These are phyloP conservation scores for Gopherus flavomarginatus DNA, from an alignment of 2,113 vertebrate species.

Conservation along the genomic window DNA sequence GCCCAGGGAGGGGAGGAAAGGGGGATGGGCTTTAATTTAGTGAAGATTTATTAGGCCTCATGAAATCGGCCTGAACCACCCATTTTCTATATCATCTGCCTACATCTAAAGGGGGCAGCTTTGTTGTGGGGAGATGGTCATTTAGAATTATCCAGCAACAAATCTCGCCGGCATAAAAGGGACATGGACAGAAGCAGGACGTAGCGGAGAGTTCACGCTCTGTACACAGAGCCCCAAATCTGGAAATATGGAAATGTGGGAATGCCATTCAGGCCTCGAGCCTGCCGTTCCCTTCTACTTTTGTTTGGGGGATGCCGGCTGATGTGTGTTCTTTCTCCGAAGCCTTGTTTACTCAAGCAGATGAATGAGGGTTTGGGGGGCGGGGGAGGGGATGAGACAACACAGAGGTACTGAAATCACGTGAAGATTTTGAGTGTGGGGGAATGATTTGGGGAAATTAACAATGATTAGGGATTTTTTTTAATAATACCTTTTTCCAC, in stretches of 20 bases:
- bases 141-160: slow-evolving; percentile 81
- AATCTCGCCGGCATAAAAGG: slow-evolving; percentile 73
- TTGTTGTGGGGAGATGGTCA: slow-evolving; percentile 72
- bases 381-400: neutral
- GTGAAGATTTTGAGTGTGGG: neutral
- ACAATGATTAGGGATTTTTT: neutral
- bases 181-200: slow-evolving; percentile 29
- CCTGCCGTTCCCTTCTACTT: slow-evolving; percentile 25
- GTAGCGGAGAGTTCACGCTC: slow-evolving; percentile 38
- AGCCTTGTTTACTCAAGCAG: neutral
- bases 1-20: slow-evolving; percentile 58
- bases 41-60: slow-evolving; percentile 88
- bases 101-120: slow-evolving; percentile 75
- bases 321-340: neutral
- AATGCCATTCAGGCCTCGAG: neutral
- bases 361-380: neutral
- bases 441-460: neutral
- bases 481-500: neutral
- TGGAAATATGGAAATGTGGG: slow-evolving; percentile 62
- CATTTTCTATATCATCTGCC: slow-evolving; percentile 82
- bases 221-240: slow-evolving; percentile 54
- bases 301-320: neutral
- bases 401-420: neutral
- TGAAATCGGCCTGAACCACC: slow-evolving; percentile 82
- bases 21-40: slow-evolving; percentile 84